Percentiles rank a stretch among this genome's conserved stretches.
These are phyloP conservation scores for Apis mellifera DNA, from an alignment of 1,140 invertebrate species.

Conservation along the genomic window Amel_HAv3.1 CM009944.2:4903001-4903500, in stretches of 20 bases:
- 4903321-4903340: too few relatives aligned
- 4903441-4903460: too few relatives aligned
- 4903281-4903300: too few relatives aligned
- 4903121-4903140: not conserved
- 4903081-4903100: not conserved
- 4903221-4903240: not conserved
- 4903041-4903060: not conserved
- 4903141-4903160: conserved; percentile 10
- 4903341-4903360: too few relatives aligned
- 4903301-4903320: too few relatives aligned
- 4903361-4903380: too few relatives aligned
- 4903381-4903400: too few relatives aligned
- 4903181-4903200: not conserved
- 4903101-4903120: not conserved
- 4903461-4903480: too few relatives aligned
- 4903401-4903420: too few relatives aligned
- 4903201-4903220: conserved; percentile 6
- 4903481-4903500: too few relatives aligned
- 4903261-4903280: not conserved
- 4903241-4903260: not conserved
- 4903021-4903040: not conserved
- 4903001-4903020: not conserved
- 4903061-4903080: not conserved
- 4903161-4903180: conserved; percentile 7
- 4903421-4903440: too few relatives aligned